phyloP scores from a whole-genome alignment of 1,140 invertebrate genomes.

The Zaprionus vittiger region DNA sequence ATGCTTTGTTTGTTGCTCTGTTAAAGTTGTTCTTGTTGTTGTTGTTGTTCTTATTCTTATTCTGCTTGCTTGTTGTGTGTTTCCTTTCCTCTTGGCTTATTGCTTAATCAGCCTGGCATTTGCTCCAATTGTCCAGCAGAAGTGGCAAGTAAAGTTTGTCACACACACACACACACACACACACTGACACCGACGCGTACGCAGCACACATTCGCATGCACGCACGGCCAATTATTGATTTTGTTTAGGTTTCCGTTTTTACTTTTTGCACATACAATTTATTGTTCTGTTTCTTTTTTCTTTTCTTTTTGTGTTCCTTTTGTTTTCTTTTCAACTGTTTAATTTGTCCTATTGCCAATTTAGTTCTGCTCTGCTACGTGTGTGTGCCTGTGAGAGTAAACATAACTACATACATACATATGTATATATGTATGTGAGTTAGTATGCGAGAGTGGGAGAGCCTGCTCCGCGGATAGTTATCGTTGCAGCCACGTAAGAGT shows the following conservation, averaged over 20 bases:
- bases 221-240: conserved; percentile 75
- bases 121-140: conserved; percentile 58
- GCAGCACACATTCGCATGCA: conserved; percentile 32
- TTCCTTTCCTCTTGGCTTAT: conserved; percentile 16
- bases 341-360: conserved; percentile 28
- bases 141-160: conserved; percentile 14
- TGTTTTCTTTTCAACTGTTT: conserved; percentile 16
- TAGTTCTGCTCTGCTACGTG: conserved; percentile 20
- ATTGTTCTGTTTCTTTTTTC: conserved; percentile 3
- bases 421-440: background rate
- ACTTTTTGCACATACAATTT: conserved; percentile 49
- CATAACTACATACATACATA: background rate
- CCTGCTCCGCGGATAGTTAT: conserved; percentile 21
- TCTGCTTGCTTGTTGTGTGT: background rate
- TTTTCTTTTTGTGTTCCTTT: background rate
- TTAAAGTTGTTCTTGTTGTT: conserved; percentile 14
- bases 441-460: conserved; percentile 2
- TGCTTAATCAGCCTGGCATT: conserved; percentile 64
- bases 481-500: conserved; percentile 38
- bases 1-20: conserved; percentile 11
- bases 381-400: conserved; percentile 1
- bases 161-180: conserved; percentile 13
- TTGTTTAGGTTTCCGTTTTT: conserved; percentile 40
- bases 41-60: conserved; percentile 24
- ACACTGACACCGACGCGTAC: conserved; percentile 6